These are phyloP conservation scores for Corynorhinus townsendii DNA, from an alignment of 2,113 vertebrate genomes.

Conservation along the genomic window DNA sequence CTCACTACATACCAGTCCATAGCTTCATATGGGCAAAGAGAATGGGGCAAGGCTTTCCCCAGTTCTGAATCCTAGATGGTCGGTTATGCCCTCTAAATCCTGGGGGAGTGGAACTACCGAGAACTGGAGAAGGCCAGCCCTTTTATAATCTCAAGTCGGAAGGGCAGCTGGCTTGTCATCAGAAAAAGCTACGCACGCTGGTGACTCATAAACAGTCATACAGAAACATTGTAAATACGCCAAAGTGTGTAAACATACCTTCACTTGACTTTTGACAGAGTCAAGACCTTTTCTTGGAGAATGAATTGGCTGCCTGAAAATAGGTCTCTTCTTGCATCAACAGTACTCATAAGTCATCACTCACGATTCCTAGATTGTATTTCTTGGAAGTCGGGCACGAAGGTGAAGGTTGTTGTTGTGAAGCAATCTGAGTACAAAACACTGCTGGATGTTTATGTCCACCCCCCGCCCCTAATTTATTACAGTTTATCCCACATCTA, in stretches of 20 bases:
- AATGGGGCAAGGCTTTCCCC: not conserved
- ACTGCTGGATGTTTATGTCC: not conserved
- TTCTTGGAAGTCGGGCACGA: not conserved
- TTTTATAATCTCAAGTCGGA: not conserved
- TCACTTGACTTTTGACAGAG: not conserved
- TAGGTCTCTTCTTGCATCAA: not conserved
- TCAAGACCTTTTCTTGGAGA: not conserved
- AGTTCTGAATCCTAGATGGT: not conserved
- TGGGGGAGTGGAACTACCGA: not conserved
- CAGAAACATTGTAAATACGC: not conserved
- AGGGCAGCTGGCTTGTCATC: not conserved
- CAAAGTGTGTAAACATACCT: not conserved
- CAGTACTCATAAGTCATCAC: not conserved
- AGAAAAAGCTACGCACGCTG: not conserved
- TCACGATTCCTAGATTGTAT: not conserved
- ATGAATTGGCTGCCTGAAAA: not conserved
- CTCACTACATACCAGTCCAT: not conserved
- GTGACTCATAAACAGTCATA: not conserved
- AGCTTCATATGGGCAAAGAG: not conserved
- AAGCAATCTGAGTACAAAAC: not conserved
- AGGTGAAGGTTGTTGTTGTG: not conserved
- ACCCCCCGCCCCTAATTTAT: not conserved
- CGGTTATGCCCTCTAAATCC: not conserved
- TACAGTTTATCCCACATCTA: not conserved
- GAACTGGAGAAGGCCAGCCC: not conserved